phyloP scores from a whole-genome alignment of 2,888 invertebrate species.

The Yponomeuta sedellus region DNA sequence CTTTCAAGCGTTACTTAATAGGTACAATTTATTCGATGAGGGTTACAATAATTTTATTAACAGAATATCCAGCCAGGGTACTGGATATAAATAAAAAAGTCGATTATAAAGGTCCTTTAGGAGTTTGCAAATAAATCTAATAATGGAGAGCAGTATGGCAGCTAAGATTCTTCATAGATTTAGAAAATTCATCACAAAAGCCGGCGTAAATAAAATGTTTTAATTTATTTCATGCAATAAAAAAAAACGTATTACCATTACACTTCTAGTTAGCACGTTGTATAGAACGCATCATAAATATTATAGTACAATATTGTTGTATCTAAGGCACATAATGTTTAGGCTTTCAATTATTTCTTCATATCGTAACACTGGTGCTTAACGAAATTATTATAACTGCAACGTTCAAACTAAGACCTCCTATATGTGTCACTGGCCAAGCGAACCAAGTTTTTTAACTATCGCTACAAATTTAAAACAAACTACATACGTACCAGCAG shows the following conservation, averaged over 20 bases:
- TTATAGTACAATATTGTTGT: constrained; percentile 76
- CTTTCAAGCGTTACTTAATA: constrained; percentile 69
- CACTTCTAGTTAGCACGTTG: constrained; percentile 76
- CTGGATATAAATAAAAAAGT: constrained; percentile 28
- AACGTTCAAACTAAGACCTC: background rate
- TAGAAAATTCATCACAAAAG: constrained; percentile 9
- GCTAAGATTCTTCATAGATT: background rate
- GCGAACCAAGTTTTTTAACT: background rate
- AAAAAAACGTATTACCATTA: constrained; percentile 63
- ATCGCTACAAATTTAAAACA: background rate
- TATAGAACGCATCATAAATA: constrained; percentile 75
- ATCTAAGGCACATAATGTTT: constrained; percentile 78
- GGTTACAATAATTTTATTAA: constrained; percentile 33
- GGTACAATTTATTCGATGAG: constrained; percentile 55
- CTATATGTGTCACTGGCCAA: background rate
- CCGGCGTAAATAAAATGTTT: constrained; percentile 23
- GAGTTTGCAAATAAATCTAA: background rate
- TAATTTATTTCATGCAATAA: constrained; percentile 58
- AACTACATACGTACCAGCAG: no score
- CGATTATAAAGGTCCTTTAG: background rate
- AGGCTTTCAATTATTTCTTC: constrained; percentile 75
- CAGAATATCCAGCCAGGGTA: constrained; percentile 64
- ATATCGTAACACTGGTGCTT: constrained; percentile 73
- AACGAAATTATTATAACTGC: constrained; percentile 22
- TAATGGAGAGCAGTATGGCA: background rate